A percentile compares a stretch with the other conserved stretches of the same genome.
Evolutionary conservation across 2,113 vertebrate genomes (phyloP).

Genomic region (Archocentrus centrarchus): DNA sequence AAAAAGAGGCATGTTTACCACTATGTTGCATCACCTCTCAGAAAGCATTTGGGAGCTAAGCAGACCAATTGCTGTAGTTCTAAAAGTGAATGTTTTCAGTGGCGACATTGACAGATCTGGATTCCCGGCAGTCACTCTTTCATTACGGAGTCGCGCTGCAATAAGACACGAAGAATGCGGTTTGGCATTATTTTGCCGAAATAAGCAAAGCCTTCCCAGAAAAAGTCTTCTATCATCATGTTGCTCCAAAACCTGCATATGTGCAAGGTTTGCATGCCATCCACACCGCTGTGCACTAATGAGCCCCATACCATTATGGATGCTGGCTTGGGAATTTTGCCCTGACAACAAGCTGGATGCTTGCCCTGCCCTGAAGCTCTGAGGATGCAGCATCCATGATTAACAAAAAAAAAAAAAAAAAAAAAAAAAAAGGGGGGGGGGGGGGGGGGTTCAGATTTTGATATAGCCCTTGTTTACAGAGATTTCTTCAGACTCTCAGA

Average conservation of each 20-base stretch:
- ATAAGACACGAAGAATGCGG: background rate
- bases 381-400: background rate
- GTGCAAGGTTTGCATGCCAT: background rate
- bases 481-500: background rate
- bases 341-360: background rate
- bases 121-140: background rate
- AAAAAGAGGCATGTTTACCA: background rate
- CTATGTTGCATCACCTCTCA: conserved; percentile 5
- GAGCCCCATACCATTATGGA: background rate
- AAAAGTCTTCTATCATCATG: background rate
- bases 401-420: background rate
- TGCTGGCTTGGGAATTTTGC: background rate
- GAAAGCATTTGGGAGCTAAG: background rate
- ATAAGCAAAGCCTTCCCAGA: background rate
- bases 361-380: background rate
- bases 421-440: background rate
- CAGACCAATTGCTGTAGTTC: background rate
- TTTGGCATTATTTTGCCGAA: background rate
- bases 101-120: background rate
- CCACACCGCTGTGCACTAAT: background rate
- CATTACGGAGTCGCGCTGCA: background rate
- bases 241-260: background rate
- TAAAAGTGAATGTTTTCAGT: background rate
- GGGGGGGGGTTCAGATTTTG: background rate
- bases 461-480: background rate